A percentile compares a stretch with the other conserved stretches of the same genome.
phyloP scores from a whole-genome alignment of 2,797 vertebrate species.

The Fistularia commersonii region DNA sequence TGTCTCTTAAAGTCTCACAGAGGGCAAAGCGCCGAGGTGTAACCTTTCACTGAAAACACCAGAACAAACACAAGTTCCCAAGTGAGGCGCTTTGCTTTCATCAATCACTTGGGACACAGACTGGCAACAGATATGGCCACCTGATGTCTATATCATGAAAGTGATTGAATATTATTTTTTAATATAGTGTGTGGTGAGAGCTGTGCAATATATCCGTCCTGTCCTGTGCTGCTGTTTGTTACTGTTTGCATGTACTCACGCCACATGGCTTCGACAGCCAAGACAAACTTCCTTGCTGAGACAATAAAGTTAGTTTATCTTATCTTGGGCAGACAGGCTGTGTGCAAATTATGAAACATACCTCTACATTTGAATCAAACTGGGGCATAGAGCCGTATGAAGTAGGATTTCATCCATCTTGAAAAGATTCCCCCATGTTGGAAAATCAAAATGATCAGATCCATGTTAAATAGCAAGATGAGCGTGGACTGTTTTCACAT shows the following conservation, averaged over 20 bases:
- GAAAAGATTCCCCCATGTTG: neutral
- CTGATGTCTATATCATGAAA: constrained; percentile 4
- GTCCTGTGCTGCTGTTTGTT: constrained; percentile 8
- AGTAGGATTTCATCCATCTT: no score
- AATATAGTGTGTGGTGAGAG: constrained; percentile 9
- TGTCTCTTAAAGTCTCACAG: constrained; percentile 45
- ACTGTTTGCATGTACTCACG: neutral
- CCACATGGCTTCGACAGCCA: constrained; percentile 11
- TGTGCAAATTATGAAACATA: constrained; percentile 21
- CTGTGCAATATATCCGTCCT: constrained; percentile 11
- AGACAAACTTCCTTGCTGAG: constrained; percentile 33
- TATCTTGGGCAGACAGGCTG: constrained; percentile 32
- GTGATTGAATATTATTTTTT: constrained; percentile 8
- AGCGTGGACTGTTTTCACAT: no score
- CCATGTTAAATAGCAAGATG: no score
- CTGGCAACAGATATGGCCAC: constrained; percentile 7
- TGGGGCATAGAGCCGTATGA: no score
- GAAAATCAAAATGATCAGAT: neutral
- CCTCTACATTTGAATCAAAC: neutral
- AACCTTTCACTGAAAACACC: constrained; percentile 58
- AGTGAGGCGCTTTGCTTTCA: constrained; percentile 29
- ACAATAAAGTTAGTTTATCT: constrained; percentile 27
- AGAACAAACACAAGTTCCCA: constrained; percentile 49
- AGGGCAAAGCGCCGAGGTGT: constrained; percentile 48
- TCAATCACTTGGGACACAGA: constrained; percentile 43